Base-by-base conservation (phyloP, 1,140 invertebrate species). In the Rhopalosiphum padi region DNA sequence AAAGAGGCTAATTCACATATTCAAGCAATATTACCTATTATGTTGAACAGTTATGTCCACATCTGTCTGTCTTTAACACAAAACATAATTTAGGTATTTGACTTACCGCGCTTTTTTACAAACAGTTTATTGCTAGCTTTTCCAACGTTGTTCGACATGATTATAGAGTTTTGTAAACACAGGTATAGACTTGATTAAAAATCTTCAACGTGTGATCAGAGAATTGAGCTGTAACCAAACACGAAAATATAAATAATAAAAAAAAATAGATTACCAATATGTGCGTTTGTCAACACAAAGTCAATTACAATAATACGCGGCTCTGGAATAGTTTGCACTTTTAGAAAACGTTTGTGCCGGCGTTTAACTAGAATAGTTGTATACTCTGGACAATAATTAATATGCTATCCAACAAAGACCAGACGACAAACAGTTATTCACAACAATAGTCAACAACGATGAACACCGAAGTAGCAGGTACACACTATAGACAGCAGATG, bases 61-160 rank as follows among this genome's bases (percentile, higher is more conserved):
- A 35, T n/a, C 15, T 18, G 15, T 18, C 5, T 18, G n/a, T n/a
- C n/a, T 77, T 21, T 18, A 77, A 77, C 60, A 77, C 30, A 77
- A 5, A 21, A 77, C 60, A 77, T 5, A 77, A 77, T 77, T 18
- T 18, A 77, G 30, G 30, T 30, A 93, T 51, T 53, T 55, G 6
- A 93, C 91, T 85, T 55, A 93, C 91, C 82, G 9, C 91, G 91
- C 25, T 93, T 93, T 43, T 93, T 83, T 9, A 93, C 91, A 43
- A 93, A 93, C 55, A 93, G 91, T 15, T 86, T 93, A 8, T 37
- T 43, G 15, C 55, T 86, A 8, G 82, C 2, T 53, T n/a, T 86
- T 53, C 48, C 82, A 2, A 25, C 18, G 1, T 53, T 25, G 77
- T 92, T 92, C 0, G 91, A 53, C 91, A 93, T 93, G 68, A 11